Evolutionary conservation across 2,797 vertebrate species (phyloP).

Genomic region (Petrocephalus schoutedeni): DNA sequence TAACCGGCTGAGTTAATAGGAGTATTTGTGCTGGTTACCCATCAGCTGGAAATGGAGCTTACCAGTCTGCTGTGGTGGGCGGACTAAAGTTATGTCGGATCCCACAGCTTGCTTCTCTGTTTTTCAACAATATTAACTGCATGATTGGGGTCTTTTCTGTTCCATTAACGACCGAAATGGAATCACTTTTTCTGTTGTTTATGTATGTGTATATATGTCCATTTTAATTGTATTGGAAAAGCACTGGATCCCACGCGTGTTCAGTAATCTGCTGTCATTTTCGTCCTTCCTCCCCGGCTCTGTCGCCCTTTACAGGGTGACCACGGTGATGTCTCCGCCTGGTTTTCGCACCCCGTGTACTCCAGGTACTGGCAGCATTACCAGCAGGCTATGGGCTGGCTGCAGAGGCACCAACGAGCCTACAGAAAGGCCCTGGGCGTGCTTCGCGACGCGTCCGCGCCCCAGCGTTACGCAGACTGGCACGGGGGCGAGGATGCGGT

Average conservation of each 20-base stretch:
- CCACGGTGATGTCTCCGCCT: constrained; percentile 40
- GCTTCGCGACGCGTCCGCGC: constrained; percentile 41
- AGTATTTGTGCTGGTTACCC: not conserved
- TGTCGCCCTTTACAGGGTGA: constrained; percentile 41
- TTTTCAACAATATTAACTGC: not conserved
- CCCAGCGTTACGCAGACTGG: constrained; percentile 52
- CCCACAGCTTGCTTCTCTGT: not conserved
- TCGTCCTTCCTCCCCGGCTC: not conserved
- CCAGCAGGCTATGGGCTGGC: constrained; percentile 79
- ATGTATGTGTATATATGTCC: not conserved
- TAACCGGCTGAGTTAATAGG: not conserved
- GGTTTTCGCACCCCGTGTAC: constrained; percentile 71
- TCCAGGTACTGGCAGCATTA: constrained; percentile 88
- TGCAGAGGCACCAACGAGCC: constrained; percentile 71
- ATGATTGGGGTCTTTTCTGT: too few relatives aligned
- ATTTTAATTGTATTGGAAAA: not conserved
- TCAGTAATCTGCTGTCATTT: not conserved
- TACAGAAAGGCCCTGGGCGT: constrained; percentile 72
- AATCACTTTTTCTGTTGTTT: not conserved
- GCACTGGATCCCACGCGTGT: not conserved
- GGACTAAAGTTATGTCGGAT: not conserved
- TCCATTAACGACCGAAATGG: not conserved
- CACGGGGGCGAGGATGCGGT: constrained; percentile 22
- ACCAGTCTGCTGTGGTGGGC: not conserved
- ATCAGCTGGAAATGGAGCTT: not conserved